Conservation (phyloP, 2,797 vertebrate genomes). For the Sciaenops ocellatus region DNA sequence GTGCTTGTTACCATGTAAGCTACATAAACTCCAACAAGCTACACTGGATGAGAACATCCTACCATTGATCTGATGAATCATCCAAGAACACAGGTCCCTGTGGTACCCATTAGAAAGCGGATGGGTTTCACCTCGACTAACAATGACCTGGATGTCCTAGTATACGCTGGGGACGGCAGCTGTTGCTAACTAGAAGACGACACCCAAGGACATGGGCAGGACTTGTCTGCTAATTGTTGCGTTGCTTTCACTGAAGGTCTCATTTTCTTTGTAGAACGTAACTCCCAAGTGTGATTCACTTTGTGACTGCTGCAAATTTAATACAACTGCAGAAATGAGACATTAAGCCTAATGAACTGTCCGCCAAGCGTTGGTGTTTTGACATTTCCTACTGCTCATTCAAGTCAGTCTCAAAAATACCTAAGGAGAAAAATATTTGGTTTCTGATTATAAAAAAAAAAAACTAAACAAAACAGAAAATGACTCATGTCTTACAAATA, state of each 20-base stretch:
- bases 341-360: constrained; percentile 13
- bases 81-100: constrained; percentile 71
- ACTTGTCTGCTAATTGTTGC: constrained; percentile 33
- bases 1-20: constrained; percentile 53
- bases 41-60: constrained; percentile 42
- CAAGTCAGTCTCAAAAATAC: not conserved
- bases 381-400: constrained; percentile 23
- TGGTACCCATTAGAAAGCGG: constrained; percentile 70
- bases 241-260: constrained; percentile 33
- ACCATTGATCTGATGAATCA: constrained; percentile 76
- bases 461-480: constrained; percentile 10
- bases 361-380: constrained; percentile 16
- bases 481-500: constrained; percentile 14
- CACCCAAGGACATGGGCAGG: constrained; percentile 24
- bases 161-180: constrained; percentile 38
- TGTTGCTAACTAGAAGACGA: constrained; percentile 35
- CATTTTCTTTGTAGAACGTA: not conserved
- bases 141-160: constrained; percentile 65
- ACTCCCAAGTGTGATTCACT: not conserved
- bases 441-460: constrained; percentile 7
- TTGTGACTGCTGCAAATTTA: constrained; percentile 27
- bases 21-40: constrained; percentile 47
- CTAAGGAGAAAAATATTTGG: not conserved
- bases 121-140: constrained; percentile 66
- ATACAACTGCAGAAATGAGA: constrained; percentile 20